Evolutionary conservation across 2,888 invertebrate species (phyloP), one percentile per base, ranked within the genome.

Genomic region (Amphimallon solstitiale): DNA sequence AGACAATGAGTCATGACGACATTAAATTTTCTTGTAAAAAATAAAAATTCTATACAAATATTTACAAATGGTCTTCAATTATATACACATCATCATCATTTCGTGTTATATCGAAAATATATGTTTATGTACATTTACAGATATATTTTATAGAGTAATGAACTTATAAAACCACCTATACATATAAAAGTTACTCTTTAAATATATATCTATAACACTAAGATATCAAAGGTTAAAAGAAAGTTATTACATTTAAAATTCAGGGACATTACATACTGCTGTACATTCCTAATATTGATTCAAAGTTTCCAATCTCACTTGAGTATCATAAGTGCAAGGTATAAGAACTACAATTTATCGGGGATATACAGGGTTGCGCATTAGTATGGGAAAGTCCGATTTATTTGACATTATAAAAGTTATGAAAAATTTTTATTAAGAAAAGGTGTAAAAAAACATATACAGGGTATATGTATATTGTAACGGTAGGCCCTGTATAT

Each of bases 31-130:
- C 29, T 3, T 3, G 29, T 29, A 54, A 38, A 38, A 21, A 37
- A 19, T 54, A 38, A 23, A 43, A 23, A 43, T 56, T 10, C 43
- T 59, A 59, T 59, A 59, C 56, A 59, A 43, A 14, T 59, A 59
- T 59, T 59, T 59, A 59, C 56, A 59, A 29, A 21, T 43, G 43
- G 5, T 29, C 9, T 29, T 7, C 56, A 43, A 43, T n/a, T 59
- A 59, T 59, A 59, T 59, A 59, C 43, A 56, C 40, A 43, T 45
- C n/a, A n/a, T n/a, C n/a, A n/a, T n/a, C n/a, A n/a, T n/a, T n/a
- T n/a, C 38, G 21, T 43, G 43, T 59, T 29, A 29, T 29, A 29
- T 29, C 29, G 29, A 59, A 59, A 59, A 59, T 59, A 59, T 43
- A 59, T n/a, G n/a, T 9, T 17, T 45, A 45, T 59, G 43, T 59